A percentile compares a stretch with the other conserved stretches of the same genome.
These are phyloP conservation scores for Cosmia trapezina DNA, from an alignment of 2,888 invertebrate genomes.

Conservation along the genomic window DNA sequence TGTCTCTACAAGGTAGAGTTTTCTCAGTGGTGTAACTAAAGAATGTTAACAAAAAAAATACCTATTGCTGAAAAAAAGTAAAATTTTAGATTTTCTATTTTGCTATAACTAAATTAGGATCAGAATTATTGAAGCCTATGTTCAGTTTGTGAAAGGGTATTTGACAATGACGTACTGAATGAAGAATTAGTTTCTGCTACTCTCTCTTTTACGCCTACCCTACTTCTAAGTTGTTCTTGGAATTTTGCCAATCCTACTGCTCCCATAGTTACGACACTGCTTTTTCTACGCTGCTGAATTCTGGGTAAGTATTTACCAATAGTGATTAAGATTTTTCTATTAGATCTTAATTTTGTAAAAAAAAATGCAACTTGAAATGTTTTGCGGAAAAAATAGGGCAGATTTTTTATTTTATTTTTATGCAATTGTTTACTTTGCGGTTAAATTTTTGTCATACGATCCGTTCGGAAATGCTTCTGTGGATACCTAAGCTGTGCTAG, in stretches of 20 bases:
- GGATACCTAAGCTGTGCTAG: background rate
- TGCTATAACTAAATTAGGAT: background rate
- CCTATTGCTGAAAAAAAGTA: background rate
- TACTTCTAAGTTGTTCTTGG: background rate
- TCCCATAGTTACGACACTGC: slow-evolving; percentile 20
- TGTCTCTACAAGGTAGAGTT: too few species aligned
- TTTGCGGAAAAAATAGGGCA: background rate
- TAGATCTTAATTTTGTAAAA: background rate
- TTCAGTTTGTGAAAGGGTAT: slow-evolving; percentile 1
- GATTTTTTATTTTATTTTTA: background rate
- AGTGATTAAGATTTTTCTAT: background rate
- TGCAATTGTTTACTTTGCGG: background rate
- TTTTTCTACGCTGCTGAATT: slow-evolving; percentile 4
- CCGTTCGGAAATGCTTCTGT: background rate
- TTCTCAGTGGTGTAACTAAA: background rate
- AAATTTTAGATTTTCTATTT: background rate
- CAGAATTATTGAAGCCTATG: slow-evolving; percentile 12
- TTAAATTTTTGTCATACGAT: background rate
- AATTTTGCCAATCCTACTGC: background rate
- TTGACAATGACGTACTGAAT: background rate
- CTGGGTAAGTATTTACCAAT: slow-evolving; percentile 40
- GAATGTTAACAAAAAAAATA: background rate
- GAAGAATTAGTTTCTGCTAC: slow-evolving; percentile 1
- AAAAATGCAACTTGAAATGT: fast-evolving
- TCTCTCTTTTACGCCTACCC: background rate